Conservation (phyloP, 2,888 invertebrate genomes). For the Tinea trinotella region DNA sequence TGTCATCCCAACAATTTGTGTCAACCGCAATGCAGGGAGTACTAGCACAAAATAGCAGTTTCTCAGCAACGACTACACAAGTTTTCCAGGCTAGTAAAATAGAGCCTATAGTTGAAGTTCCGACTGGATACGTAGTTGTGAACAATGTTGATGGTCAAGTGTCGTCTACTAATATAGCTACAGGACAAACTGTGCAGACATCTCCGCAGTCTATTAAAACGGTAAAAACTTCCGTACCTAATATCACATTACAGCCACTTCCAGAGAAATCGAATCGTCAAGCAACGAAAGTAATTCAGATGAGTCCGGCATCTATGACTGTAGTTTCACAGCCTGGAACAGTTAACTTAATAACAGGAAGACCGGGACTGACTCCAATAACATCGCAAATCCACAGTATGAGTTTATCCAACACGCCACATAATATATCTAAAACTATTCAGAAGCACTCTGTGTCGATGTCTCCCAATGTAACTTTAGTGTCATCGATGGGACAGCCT, state of each 20-base stretch:
- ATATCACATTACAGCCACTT: slow-evolving; percentile 61
- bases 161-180: slow-evolving; percentile 54
- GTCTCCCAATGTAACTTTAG: slow-evolving; percentile 58
- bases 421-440: slow-evolving; percentile 47
- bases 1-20: slow-evolving; percentile 91
- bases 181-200: slow-evolving; percentile 55
- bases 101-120: slow-evolving; percentile 84
- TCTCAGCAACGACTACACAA: slow-evolving; percentile 87
- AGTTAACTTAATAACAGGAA: slow-evolving; percentile 45
- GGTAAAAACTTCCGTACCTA: slow-evolving; percentile 54
- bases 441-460: slow-evolving; percentile 50
- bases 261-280: slow-evolving; percentile 57
- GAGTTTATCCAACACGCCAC: slow-evolving; percentile 51
- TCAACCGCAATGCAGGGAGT: slow-evolving; percentile 87
- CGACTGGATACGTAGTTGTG: slow-evolving; percentile 79
- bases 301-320: slow-evolving; percentile 44
- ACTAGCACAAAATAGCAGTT: slow-evolving; percentile 85
- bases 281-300: slow-evolving; percentile 61
- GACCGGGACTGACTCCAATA: slow-evolving; percentile 60
- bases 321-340: slow-evolving; percentile 45
- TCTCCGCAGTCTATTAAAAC: slow-evolving; percentile 54
- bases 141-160: slow-evolving; percentile 71
- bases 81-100: slow-evolving; percentile 90
- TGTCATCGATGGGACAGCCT: slow-evolving; percentile 61
- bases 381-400: slow-evolving; percentile 63